A percentile compares a stretch with the other conserved stretches of the same genome.
Conservation (phyloP, 2,888 invertebrate species). For the Nebria brevicollis region DNA sequence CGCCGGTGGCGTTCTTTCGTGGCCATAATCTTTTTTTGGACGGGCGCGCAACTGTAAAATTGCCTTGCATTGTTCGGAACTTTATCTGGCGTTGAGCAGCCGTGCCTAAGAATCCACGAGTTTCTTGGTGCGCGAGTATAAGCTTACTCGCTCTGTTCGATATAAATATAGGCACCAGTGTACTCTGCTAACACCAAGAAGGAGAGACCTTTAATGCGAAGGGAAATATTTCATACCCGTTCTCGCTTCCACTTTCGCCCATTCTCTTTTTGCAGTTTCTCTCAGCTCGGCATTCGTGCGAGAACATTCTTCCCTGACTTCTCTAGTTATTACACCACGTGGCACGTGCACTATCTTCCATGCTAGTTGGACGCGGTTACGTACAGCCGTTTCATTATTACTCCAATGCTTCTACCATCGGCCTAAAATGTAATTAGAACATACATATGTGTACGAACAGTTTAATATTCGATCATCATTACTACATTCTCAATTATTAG, state of each 20-base stretch:
- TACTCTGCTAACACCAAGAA: background rate
- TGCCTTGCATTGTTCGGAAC: constrained; percentile 44
- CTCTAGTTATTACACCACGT: constrained; percentile 4
- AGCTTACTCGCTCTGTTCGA: background rate
- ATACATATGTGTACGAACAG: background rate
- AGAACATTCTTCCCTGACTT: constrained; percentile 15
- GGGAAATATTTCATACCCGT: constrained; percentile 12
- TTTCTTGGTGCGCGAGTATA: constrained; percentile 11
- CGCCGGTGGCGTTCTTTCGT: constrained; percentile 13
- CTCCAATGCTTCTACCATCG: background rate
- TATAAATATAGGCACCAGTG: background rate
- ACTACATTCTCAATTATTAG: background rate
- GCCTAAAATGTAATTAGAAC: constrained; percentile 10
- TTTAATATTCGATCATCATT: constrained; percentile 9
- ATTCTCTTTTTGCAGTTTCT: background rate
- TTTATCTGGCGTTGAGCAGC: constrained; percentile 42
- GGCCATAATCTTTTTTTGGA: constrained; percentile 31
- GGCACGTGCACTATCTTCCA: background rate
- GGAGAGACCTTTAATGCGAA: background rate
- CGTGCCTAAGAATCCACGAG: constrained; percentile 15
- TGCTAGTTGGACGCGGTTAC: constrained; percentile 15
- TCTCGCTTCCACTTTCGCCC: background rate
- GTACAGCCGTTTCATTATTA: constrained; percentile 11
- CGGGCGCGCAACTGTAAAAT: constrained; percentile 44
- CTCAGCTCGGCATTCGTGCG: background rate